Percentiles rank a stretch among this genome's conserved stretches.
Evolutionary conservation across 2,888 invertebrate genomes (phyloP).

Genomic region (Pyrrhosoma nymphula): DNA sequence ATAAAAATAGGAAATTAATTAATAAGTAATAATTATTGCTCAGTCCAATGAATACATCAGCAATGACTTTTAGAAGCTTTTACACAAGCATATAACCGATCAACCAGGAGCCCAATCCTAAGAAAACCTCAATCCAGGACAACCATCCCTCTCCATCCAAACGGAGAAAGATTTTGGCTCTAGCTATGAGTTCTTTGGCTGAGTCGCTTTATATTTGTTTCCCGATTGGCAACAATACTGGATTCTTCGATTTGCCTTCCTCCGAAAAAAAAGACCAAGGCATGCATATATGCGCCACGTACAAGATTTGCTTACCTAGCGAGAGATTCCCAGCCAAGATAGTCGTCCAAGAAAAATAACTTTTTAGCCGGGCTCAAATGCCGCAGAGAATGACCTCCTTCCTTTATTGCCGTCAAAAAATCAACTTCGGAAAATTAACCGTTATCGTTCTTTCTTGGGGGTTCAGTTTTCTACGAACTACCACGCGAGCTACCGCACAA

Average conservation of each 20-base stretch:
- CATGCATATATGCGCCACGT: not conserved
- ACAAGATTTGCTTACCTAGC: conserved; percentile 1
- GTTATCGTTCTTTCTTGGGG: not conserved
- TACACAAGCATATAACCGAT: too few species aligned
- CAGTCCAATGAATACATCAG: too few species aligned
- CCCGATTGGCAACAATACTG: conserved; percentile 5
- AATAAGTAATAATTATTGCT: too few species aligned
- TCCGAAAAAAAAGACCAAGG: not conserved
- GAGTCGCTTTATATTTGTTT: not conserved
- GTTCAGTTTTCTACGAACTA: not conserved
- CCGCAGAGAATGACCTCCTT: not conserved
- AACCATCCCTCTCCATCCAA: too few species aligned
- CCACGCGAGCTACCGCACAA: too few species aligned
- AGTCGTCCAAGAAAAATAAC: not conserved
- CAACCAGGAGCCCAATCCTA: too few species aligned
- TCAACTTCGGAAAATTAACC: not conserved
- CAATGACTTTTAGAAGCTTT: too few species aligned
- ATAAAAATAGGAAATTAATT: too few species aligned
- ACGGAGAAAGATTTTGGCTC: not conserved
- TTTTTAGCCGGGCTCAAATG: not conserved
- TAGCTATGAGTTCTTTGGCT: not conserved
- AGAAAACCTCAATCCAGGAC: too few species aligned
- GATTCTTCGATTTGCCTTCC: too few species aligned
- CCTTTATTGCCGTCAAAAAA: not conserved
- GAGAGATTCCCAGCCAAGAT: not conserved